Percentiles rank a stretch among this genome's conserved stretches.
Evolutionary conservation across 1,140 invertebrate species (phyloP).

Genomic region (Heliconius hewitsoni): DNA sequence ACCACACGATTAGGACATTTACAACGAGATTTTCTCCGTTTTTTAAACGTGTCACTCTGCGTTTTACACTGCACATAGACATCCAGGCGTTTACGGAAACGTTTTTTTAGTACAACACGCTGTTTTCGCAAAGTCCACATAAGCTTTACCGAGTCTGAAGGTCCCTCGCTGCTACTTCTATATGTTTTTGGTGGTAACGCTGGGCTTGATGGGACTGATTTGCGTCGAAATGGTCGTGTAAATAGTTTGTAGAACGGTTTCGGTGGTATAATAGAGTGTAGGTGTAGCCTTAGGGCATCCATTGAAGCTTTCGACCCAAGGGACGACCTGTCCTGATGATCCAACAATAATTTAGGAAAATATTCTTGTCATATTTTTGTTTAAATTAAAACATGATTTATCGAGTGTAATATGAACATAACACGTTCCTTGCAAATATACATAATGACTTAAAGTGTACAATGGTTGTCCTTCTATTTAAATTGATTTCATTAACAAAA

Average conservation of each 20-base stretch:
- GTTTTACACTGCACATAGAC: constrained; percentile 75
- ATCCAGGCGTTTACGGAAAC: constrained; percentile 67
- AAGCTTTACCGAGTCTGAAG: constrained; percentile 72
- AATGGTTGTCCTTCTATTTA: no score
- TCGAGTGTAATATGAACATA: no score
- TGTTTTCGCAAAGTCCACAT: constrained; percentile 59
- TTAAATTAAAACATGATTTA: not conserved
- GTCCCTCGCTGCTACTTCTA: constrained; percentile 80
- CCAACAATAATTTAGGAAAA: constrained; percentile 17
- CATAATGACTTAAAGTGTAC: not conserved
- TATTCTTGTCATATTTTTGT: not conserved
- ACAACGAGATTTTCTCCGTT: constrained; percentile 54
- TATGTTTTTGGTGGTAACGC: constrained; percentile 78
- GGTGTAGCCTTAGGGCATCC: constrained; percentile 74
- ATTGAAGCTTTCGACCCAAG: constrained; percentile 71
- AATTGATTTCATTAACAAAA: no score
- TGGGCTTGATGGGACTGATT: constrained; percentile 85
- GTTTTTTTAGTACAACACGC: constrained; percentile 62
- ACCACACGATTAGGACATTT: constrained; percentile 73
- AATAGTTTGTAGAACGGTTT: constrained; percentile 82
- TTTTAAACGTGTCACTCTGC: constrained; percentile 52
- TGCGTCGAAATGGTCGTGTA: constrained; percentile 84
- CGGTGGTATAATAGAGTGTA: constrained; percentile 78
- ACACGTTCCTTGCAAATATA: not conserved
- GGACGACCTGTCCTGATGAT: constrained; percentile 69